phyloP scores from a whole-genome alignment of 1,140 invertebrate species.

The Augochlora pura region DNA sequence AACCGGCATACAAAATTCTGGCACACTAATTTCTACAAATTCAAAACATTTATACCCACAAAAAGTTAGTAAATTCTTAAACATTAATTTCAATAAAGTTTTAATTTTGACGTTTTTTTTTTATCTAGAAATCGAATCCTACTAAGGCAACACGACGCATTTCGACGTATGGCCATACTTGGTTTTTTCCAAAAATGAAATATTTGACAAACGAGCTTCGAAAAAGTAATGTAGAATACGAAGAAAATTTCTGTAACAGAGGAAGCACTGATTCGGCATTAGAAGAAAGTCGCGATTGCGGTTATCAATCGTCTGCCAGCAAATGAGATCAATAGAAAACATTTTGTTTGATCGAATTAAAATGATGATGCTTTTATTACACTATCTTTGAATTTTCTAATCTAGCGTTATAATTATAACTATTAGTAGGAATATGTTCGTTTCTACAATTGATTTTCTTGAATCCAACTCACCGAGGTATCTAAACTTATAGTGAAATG shows the following conservation, averaged over 20 bases:
- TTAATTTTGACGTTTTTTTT: conserved; percentile 1
- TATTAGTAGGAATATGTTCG: not conserved
- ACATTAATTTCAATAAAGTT: not conserved
- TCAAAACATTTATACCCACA: conserved; percentile 22
- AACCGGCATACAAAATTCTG: conserved; percentile 12
- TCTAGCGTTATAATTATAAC: not conserved
- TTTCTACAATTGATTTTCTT: conserved; percentile 7
- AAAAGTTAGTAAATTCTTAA: conserved; percentile 29
- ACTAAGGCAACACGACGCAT: conserved; percentile 33
- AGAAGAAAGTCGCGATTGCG: conserved; percentile 67
- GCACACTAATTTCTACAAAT: conserved; percentile 10
- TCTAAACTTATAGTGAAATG: conserved; percentile 55
- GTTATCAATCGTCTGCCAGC: conserved; percentile 71
- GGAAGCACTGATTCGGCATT: conserved; percentile 45
- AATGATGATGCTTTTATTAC: not conserved
- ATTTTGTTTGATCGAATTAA: conserved; percentile 6
- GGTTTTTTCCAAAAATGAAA: conserved; percentile 64
- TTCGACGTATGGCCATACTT: conserved; percentile 50
- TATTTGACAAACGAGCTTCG: conserved; percentile 60
- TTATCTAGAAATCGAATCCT: conserved; percentile 51
- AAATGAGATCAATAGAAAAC: conserved; percentile 62
- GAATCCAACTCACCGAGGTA: not conserved
- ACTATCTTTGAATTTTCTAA: not conserved
- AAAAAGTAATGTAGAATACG: conserved; percentile 52
- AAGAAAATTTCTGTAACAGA: conserved; percentile 41